Base-by-base conservation (phyloP, 2,113 vertebrate genomes). In the Pitta sordida region DNA sequence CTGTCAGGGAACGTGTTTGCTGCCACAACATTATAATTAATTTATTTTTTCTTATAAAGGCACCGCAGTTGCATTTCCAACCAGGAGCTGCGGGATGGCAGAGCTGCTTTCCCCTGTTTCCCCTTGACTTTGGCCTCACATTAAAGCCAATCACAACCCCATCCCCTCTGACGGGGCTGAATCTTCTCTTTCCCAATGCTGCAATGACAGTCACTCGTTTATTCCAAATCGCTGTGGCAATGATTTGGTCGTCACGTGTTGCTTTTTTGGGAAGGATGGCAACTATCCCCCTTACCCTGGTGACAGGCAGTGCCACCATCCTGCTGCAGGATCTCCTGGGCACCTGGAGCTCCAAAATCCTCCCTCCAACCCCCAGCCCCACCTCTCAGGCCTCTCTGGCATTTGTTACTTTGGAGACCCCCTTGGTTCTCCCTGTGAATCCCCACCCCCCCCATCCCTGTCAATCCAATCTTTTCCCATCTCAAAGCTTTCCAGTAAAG, bases 201-300 rank as follows among this genome's bases (percentile, higher is more conserved):
- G 90, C 90, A 88, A 75, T 88, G 91, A 88, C 83, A 90, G 80
- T 44, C 90, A 51, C 90, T 92, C 65, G 7, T 93, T 90, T 58
- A 10, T 46, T n/a, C 91, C 59, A 79, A 37, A 32, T 51, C 30
- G 74, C 74, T 18, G 41, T 12, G 77, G 39, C 65, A 58, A 13
- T 23, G 19, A 73, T 91, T 83, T 79, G 56, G 81, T 70, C 49
- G 11, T 75, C 77, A 37, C 1, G 12, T n/a, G 89, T 68, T 91
- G 77, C 62, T 92, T 93, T 95, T 69, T 41, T 49, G 75, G 87
- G 93, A 71, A 79, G 81, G 90, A 86, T 86, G 86, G 76, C 91
- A 75, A 32, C 78, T 46, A 46, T 2, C 20, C 41, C 71, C 23
- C 58, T n/a, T 27, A 24, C 55, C 64, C 60, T 5, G 41, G 55